Conservation (phyloP, 2,797 vertebrate species). For the Nannoperca australis region DNA sequence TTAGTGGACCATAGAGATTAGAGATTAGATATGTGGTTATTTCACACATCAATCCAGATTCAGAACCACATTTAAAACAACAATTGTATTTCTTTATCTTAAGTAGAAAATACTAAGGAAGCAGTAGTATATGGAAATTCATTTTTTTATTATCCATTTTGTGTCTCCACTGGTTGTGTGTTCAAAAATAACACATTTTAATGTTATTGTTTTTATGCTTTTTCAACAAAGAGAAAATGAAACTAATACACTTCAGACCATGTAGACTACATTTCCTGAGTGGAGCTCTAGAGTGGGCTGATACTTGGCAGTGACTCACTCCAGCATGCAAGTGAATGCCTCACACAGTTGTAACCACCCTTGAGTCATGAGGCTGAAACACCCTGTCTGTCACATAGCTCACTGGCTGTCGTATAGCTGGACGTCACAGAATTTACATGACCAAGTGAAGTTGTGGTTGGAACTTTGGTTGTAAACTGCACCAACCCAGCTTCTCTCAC, state of each 20-base stretch:
- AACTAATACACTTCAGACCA: background rate
- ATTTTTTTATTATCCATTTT: no score
- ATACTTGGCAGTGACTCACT: slow-evolving; percentile 48
- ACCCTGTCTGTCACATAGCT: slow-evolving; percentile 28
- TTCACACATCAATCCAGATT: background rate
- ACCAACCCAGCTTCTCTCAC: background rate
- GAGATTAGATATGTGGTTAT: no score
- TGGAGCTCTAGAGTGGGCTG: background rate
- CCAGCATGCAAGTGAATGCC: slow-evolving; percentile 26
- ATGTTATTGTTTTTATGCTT: background rate
- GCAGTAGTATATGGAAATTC: background rate
- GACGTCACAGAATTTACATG: slow-evolving; percentile 51
- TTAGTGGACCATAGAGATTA: background rate
- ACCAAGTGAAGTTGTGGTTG: slow-evolving; percentile 42
- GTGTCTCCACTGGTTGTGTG: background rate
- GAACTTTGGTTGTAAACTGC: slow-evolving; percentile 23
- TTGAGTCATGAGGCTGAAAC: slow-evolving; percentile 44
- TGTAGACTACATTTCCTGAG: background rate
- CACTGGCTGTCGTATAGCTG: slow-evolving; percentile 40
- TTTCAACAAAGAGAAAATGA: background rate
- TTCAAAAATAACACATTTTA: no score
- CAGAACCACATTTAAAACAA: background rate
- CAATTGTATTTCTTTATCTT: background rate
- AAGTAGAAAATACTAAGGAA: background rate
- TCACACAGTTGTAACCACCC: slow-evolving; percentile 19